phyloP scores from a whole-genome alignment of 2,113 vertebrate genomes.

The Carassius gibelio region DNA sequence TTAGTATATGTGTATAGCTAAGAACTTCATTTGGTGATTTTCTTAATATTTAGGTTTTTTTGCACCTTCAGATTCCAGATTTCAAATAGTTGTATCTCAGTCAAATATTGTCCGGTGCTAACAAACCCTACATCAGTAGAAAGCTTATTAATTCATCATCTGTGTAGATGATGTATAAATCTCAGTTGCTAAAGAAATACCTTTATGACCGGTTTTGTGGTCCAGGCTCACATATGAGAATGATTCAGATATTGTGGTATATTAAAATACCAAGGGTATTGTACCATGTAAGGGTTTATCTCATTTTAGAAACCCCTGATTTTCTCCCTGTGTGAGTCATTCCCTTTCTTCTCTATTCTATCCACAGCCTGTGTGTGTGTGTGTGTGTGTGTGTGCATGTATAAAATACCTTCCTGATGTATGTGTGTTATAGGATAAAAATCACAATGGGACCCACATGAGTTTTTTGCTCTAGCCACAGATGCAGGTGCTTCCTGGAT shows the following conservation, averaged over 20 bases:
- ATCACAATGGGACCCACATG: slow-evolving; percentile 44
- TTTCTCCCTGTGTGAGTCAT: slow-evolving; percentile 15
- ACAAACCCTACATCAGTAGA: no score
- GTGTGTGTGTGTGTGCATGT: background rate
- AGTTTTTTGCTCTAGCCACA: slow-evolving; percentile 8
- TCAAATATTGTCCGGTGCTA: no score
- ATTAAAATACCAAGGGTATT: background rate
- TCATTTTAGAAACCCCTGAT: background rate
- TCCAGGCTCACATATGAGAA: no score
- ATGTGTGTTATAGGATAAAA: slow-evolving; percentile 27
- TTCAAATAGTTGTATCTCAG: no score
- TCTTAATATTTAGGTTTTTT: no score
- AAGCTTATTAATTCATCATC: no score
- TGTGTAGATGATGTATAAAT: no score
- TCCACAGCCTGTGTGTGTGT: slow-evolving; percentile 39
- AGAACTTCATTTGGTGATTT: no score
- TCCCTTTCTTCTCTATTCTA: background rate
- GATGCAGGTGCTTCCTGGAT: slow-evolving; percentile 58
- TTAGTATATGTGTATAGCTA: no score
- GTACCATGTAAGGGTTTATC: background rate
- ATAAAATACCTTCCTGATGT: slow-evolving; percentile 32
- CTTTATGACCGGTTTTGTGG: no score
- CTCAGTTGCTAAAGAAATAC: no score
- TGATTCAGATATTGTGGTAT: background rate
- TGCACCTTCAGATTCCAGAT: no score